Evolutionary conservation across 2,888 invertebrate genomes (phyloP).

Genomic region (Andricus curvator): DNA sequence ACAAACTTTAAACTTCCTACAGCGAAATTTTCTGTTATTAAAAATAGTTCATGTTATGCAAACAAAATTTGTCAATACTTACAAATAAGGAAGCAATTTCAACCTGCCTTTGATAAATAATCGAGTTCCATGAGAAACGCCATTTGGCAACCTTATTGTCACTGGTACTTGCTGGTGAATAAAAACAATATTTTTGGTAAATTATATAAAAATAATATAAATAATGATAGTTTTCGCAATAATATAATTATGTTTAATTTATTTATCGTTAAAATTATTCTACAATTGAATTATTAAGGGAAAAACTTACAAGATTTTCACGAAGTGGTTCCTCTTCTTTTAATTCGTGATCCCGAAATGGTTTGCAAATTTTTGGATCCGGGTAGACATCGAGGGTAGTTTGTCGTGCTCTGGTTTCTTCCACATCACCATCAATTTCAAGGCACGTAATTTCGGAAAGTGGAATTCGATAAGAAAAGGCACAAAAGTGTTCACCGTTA

Average conservation of each 20-base stretch:
- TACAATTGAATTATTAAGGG: neutral
- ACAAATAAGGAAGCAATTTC: constrained; percentile 86
- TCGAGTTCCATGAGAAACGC: constrained; percentile 79
- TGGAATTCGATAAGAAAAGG: constrained; percentile 84
- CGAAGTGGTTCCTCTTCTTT: constrained; percentile 60
- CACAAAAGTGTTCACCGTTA: constrained; percentile 87
- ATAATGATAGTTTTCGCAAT: too few relatives aligned
- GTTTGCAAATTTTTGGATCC: constrained; percentile 68
- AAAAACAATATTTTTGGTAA: constrained; percentile 14
- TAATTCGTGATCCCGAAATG: constrained; percentile 59
- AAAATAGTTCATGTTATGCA: too few relatives aligned
- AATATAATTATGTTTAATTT: neutral
- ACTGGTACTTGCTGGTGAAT: constrained; percentile 76
- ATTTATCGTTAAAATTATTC: too few relatives aligned
- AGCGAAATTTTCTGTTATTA: too few relatives aligned
- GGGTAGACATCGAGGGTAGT: constrained; percentile 70
- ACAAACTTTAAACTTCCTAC: too few relatives aligned
- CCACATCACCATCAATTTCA: constrained; percentile 83
- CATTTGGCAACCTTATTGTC: constrained; percentile 67
- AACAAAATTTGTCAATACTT: constrained; percentile 57
- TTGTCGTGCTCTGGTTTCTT: constrained; percentile 77
- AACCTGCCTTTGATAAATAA: constrained; percentile 83
- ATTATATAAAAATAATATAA: neutral
- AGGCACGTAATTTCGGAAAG: constrained; percentile 80
- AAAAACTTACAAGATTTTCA: constrained; percentile 65